Base-by-base conservation (phyloP, 2,113 vertebrate genomes). In the Sisor rabdophorus region DNA sequence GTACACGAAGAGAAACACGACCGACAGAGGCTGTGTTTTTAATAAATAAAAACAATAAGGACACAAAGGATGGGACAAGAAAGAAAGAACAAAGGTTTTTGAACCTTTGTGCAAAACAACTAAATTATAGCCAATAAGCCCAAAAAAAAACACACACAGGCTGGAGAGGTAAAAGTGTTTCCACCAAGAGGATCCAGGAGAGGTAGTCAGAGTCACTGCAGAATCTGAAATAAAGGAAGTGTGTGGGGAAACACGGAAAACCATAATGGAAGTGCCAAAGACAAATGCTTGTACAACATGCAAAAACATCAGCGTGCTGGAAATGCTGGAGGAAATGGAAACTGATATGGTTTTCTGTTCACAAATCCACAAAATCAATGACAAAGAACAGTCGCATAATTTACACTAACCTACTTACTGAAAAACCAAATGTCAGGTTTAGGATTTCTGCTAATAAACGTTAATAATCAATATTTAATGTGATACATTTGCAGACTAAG, bases 381-480 rank as follows among this genome's bases (percentile, higher is more conserved):
- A 0, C 10, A 3, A 81, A 67, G 40, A 10, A 85, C 87, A 85
- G 85, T 88, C 86, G 87, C 85, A 75, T 53, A 28, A 7, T 48
- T 28, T 26, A 48, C n/a, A 19, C 47, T 50, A 52, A 52, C 6
- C 19, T 4, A 19, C 13, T 26, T 68, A 26, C 22, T 19, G 5
- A 69, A 52, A 8, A 69, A 30, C 20, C 11, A 50, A 50, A 52
- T 6, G 16, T 48, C 61, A 44, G 13, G 63, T 26, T 28, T 50
- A 26, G 17, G 36, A 24, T 65, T 47, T 47, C 36, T 24, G 6
- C 13, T 26, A n/a, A n/a, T n/a, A n/a, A n/a, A n/a, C n/a, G n/a
- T n/a, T n/a, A n/a, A 8, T 15, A 30, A 24, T 15, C 11, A 19
- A 50, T 19, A 24, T 0, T 0, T 1, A 65, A 9, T 7, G 11